These are phyloP conservation scores for Malurus elegans DNA, from an alignment of 2,113 vertebrate genomes.

Conservation along the genomic window DNA sequence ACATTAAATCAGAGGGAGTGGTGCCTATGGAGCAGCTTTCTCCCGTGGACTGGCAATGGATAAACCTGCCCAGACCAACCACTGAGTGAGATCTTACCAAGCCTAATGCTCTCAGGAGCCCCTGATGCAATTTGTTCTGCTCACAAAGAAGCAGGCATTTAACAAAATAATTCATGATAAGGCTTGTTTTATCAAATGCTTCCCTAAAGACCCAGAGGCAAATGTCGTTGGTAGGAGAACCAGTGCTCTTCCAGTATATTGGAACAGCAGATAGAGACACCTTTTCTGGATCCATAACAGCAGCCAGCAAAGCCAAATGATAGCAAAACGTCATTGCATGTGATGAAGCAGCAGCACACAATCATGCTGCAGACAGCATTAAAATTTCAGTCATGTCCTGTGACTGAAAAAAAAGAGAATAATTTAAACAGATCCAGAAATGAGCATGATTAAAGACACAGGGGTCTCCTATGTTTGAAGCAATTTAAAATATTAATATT, in stretches of 20 bases:
- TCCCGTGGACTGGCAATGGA: neutral
- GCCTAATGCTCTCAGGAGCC: neutral
- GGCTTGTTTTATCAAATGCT: neutral
- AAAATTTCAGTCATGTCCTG: constrained; percentile 36
- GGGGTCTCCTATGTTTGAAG: neutral
- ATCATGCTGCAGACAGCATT: neutral
- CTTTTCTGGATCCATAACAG: neutral
- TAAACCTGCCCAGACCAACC: neutral
- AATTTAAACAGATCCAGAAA: constrained; percentile 40
- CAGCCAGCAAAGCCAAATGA: neutral
- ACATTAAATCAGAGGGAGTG: neutral
- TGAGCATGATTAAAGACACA: constrained; percentile 27
- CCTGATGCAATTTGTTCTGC: neutral
- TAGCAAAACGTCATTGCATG: neutral
- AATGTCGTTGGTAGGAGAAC: neutral
- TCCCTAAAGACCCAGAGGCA: neutral
- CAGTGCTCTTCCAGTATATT: neutral
- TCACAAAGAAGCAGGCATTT: neutral
- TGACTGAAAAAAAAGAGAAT: neutral
- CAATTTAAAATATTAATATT: constrained; percentile 52
- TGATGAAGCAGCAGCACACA: neutral
- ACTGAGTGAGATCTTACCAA: neutral
- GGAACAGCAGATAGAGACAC: neutral
- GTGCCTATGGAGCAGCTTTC: neutral
- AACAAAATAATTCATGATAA: neutral